Conservation (phyloP, 2,797 vertebrate genomes). For the Danio albolineatus region DNA sequence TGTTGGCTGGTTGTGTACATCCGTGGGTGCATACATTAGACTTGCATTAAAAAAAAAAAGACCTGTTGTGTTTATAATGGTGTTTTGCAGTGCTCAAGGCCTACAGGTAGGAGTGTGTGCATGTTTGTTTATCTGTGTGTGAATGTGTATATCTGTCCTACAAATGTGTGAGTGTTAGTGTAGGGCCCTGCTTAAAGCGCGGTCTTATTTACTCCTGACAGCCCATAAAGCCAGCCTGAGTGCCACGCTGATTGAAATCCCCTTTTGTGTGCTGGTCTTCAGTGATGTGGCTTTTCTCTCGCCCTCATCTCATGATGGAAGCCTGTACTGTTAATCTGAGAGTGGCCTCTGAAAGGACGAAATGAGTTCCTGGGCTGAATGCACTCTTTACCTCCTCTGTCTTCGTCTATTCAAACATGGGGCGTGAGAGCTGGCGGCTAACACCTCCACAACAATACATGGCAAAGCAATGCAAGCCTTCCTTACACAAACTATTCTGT, state of each 20-base stretch:
- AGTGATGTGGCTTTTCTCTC: constrained; percentile 64
- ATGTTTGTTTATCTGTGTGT: constrained; percentile 21
- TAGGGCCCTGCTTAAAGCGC: constrained; percentile 28
- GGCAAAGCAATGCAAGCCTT: constrained; percentile 52
- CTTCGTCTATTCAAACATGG: constrained; percentile 65
- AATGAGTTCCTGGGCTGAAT: constrained; percentile 66
- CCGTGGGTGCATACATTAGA: neutral
- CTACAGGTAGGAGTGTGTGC: constrained; percentile 16
- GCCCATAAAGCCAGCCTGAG: constrained; percentile 72
- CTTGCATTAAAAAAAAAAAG: too few species aligned
- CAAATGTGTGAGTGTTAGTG: neutral
- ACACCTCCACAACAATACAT: constrained; percentile 60
- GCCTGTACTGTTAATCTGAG: constrained; percentile 59
- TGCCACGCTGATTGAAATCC: constrained; percentile 77
- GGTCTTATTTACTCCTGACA: constrained; percentile 53
- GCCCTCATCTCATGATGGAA: constrained; percentile 75
- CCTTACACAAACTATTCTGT: constrained; percentile 42
- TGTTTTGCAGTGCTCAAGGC: neutral
- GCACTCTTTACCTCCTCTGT: constrained; percentile 74
- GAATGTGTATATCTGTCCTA: neutral
- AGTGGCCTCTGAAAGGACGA: constrained; percentile 54
- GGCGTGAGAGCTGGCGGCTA: constrained; percentile 53
- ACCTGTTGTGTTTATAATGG: neutral
- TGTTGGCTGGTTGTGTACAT: constrained; percentile 2
- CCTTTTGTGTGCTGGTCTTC: constrained; percentile 71